These are phyloP conservation scores for Maniola hyperantus DNA, from an alignment of 2,888 invertebrate genomes.

Conservation along the genomic window DNA sequence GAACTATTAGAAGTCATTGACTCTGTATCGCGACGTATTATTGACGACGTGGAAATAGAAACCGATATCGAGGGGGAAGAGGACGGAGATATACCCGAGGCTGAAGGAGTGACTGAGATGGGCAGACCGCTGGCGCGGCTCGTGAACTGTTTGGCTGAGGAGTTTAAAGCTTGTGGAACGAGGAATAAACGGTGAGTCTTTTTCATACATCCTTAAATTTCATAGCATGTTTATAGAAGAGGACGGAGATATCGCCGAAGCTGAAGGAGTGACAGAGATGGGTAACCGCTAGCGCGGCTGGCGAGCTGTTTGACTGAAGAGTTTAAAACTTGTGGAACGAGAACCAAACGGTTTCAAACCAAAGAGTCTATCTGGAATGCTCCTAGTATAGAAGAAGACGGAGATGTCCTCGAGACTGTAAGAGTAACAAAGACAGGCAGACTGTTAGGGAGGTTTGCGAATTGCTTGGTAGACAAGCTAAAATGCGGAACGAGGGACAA, in stretches of 20 bases:
- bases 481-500: no score
- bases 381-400: slow-evolving; percentile 51
- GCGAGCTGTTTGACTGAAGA: slow-evolving; percentile 58
- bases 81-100: slow-evolving; percentile 50
- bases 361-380: no score
- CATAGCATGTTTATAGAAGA: slow-evolving; percentile 42
- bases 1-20: slow-evolving; percentile 91
- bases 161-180: slow-evolving; percentile 66
- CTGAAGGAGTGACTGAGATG: slow-evolving; percentile 59
- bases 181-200: slow-evolving; percentile 64
- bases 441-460: slow-evolving; percentile 60
- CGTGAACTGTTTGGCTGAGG: slow-evolving; percentile 62
- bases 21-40: slow-evolving; percentile 89
- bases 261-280: slow-evolving; percentile 60
- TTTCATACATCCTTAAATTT: no score
- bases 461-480: slow-evolving; percentile 65
- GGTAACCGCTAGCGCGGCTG: slow-evolving; percentile 65
- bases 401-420: slow-evolving; percentile 49
- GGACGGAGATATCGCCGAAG: slow-evolving; percentile 50
- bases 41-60: slow-evolving; percentile 80
- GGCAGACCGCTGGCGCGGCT: slow-evolving; percentile 66
- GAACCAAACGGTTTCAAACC: no score
- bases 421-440: slow-evolving; percentile 62
- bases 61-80: slow-evolving; percentile 59
- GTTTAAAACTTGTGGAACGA: no score